A percentile compares a stretch with the other conserved stretches of the same genome.
Conservation (phyloP, 2,797 vertebrate genomes). For the Eulemur albifrons region DNA sequence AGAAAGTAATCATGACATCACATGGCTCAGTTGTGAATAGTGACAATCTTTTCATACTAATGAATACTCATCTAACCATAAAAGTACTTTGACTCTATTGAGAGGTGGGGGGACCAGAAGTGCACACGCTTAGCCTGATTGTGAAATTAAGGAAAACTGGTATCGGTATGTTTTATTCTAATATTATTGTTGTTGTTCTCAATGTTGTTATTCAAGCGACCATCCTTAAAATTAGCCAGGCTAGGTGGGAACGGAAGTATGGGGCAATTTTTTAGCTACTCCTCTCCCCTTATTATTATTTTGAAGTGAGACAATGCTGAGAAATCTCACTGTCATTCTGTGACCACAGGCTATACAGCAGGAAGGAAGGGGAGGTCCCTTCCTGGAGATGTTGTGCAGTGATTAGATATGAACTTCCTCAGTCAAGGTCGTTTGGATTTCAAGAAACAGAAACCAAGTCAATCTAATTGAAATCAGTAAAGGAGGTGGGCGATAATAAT, state of each 20-base stretch:
- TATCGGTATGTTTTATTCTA: background rate
- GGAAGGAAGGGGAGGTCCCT: constrained; percentile 23
- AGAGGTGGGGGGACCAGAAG: background rate
- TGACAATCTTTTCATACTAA: background rate
- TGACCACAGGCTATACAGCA: background rate
- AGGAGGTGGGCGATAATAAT: background rate
- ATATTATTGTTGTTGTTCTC: background rate
- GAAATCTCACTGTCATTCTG: background rate
- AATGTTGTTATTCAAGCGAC: background rate
- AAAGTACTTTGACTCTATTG: background rate
- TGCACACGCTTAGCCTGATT: background rate
- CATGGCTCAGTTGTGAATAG: background rate
- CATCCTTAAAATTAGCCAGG: background rate
- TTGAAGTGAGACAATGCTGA: background rate
- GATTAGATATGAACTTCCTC: constrained; percentile 42
- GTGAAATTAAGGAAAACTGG: background rate
- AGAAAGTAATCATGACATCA: background rate
- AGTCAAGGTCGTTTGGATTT: constrained; percentile 11
- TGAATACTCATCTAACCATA: background rate
- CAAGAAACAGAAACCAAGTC: constrained; percentile 30
- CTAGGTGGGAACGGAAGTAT: background rate
- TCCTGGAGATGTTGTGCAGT: constrained; percentile 41
- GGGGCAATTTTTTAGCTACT: background rate
- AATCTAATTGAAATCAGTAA: background rate
- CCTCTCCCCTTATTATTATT: background rate